Percentiles rank a stretch among this genome's conserved stretches.
These are phyloP conservation scores for Aphidius ervi DNA, from an alignment of 1,140 invertebrate species.

Conservation along the genomic window DNA sequence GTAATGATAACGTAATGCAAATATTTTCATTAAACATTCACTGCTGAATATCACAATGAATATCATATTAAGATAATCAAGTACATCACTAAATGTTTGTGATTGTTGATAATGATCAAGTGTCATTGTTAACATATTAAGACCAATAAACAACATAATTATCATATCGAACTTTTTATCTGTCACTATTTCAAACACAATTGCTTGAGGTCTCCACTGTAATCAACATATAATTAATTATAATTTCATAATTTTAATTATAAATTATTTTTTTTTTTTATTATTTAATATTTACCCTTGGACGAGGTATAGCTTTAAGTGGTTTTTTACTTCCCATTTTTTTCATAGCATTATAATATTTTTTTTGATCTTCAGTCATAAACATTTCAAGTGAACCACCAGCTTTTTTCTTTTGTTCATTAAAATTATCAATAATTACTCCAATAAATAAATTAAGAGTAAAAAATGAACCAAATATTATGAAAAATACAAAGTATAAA, in stretches of 20 bases:
- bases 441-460: slow-evolving; percentile 97
- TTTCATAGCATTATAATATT: slow-evolving; percentile 99
- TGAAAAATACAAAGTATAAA: slow-evolving; percentile 97
- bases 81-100: slow-evolving; percentile 72
- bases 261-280: background rate
- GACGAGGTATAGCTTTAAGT: slow-evolving; percentile 94
- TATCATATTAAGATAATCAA: slow-evolving; percentile 91
- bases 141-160: slow-evolving; percentile 97
- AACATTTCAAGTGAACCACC: slow-evolving; percentile 98
- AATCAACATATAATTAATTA: slow-evolving; percentile 25
- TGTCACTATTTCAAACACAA: slow-evolving; percentile 95
- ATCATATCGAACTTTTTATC: slow-evolving; percentile 99
- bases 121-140: slow-evolving; percentile 99
- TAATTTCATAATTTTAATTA: background rate
- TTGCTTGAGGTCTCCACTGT: slow-evolving; percentile 91
- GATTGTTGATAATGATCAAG: slow-evolving; percentile 92
- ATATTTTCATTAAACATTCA: slow-evolving; percentile 96
- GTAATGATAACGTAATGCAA: slow-evolving; percentile 94
- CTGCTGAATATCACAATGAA: slow-evolving; percentile 98
- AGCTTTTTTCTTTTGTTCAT: slow-evolving; percentile 98
- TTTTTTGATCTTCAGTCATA: slow-evolving; percentile 99
- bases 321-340: slow-evolving; percentile 99
- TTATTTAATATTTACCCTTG: slow-evolving; percentile 73
- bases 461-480: slow-evolving; percentile 96
- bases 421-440: slow-evolving; percentile 98